Evolutionary conservation across 2,113 vertebrate genomes (phyloP), one percentile per base, ranked within the genome.

Genomic region (Paradoxurus hermaphroditus): DNA sequence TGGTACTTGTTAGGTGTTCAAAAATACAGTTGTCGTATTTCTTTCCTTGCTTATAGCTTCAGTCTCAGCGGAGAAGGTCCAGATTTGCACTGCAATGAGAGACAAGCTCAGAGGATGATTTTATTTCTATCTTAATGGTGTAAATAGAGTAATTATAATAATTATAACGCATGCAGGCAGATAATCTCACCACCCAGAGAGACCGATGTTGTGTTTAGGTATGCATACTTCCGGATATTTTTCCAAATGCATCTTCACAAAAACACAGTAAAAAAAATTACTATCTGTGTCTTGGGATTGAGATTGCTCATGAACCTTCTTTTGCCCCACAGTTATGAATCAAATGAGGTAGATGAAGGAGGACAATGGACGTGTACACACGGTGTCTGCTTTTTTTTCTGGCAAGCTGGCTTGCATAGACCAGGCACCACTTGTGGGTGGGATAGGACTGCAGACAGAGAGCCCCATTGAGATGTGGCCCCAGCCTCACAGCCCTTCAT

Each of bases 11-110:
- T 13, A 63, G 11, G 7, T 44, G 31, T 29, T 1, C n/a, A 46
- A 18, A 87, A 21, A 62, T 0, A 0, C 3, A 0, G 5, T 3
- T 16, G 25, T 10, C 18, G 0, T 19, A 10, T 79, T 72, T 63
- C 29, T 41, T 63, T 41, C 53, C 51, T 82, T 34, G 1, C 1
- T 62, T 34, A 29, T 4, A 84, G n/a, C 31, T 41, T 75, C 31
- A 34, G 29, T 62, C 62, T 25, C 13, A 62, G 34, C 2, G 83
- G 5, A n/a, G 4, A 83, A 73, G 7, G 13, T 53, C 23, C 5
- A 34, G 41, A 62, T 12, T 12, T 51, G 14, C 53, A 18, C 27
- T 4, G 0, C 19, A 25, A n/a, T 23, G 62, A n/a, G 2, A 87
- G 86, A 63, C 15, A n/a, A 46, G 14, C 0, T 49, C 13, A 75